A percentile compares a stretch with the other conserved stretches of the same genome.
phyloP scores from a whole-genome alignment of 2,113 vertebrate species.

The Gambusia holbrooki region DNA sequence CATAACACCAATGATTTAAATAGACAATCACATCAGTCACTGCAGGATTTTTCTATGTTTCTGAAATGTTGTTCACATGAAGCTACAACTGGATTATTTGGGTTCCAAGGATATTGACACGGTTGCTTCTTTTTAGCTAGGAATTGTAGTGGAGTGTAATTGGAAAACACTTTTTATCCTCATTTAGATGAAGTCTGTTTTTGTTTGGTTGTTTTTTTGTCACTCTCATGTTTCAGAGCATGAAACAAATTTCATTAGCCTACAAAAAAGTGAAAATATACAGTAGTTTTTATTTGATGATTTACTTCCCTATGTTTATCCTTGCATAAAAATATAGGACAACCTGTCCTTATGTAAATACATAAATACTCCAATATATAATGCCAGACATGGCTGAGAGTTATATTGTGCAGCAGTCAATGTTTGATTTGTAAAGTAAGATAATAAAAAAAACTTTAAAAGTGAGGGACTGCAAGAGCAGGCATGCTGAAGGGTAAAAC shows the following conservation, averaged over 20 bases:
- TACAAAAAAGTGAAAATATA: background rate
- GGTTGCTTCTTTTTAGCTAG: background rate
- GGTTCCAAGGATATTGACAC: too few species aligned
- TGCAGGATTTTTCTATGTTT: background rate
- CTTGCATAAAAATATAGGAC: too few species aligned
- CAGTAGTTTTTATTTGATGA: background rate
- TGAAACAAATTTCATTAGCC: background rate
- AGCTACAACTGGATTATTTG: background rate
- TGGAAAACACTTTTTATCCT: too few species aligned
- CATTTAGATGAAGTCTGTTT: background rate
- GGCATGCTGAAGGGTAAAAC: too few species aligned
- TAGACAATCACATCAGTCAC: background rate
- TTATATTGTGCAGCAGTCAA: too few species aligned
- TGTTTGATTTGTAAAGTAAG: too few species aligned
- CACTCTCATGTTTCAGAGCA: background rate
- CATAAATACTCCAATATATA: background rate
- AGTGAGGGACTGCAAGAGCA: too few species aligned
- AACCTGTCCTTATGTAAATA: too few species aligned
- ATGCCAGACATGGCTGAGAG: too few species aligned
- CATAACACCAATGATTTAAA: too few species aligned
- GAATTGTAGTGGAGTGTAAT: background rate
- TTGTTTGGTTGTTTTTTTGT: background rate
- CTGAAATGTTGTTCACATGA: background rate
- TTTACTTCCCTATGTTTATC: too few species aligned
- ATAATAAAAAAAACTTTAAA: too few species aligned